Evolutionary conservation across 1,140 invertebrate species (phyloP).

Genomic region (Micrasema minimum): DNA sequence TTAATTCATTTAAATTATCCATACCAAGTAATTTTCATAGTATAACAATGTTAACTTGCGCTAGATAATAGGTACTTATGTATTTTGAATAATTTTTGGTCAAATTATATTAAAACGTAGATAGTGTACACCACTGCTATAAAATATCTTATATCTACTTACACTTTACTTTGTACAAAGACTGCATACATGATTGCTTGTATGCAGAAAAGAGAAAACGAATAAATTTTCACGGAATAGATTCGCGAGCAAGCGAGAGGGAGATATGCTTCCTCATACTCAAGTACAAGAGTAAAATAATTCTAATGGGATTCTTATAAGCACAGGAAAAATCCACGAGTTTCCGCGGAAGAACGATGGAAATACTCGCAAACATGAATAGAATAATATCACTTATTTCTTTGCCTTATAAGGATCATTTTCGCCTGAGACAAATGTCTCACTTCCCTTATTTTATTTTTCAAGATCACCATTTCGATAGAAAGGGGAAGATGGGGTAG

Average conservation of each 20-base stretch:
- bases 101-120: too few species aligned
- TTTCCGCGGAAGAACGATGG: slow-evolving; percentile 4
- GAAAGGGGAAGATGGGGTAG: slow-evolving; percentile 40
- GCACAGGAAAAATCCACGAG: slow-evolving; percentile 43
- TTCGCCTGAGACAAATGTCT: not conserved
- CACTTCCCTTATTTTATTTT: not conserved
- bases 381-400: slow-evolving; percentile 9
- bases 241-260: slow-evolving; percentile 30
- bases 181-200: slow-evolving; percentile 46
- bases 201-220: slow-evolving; percentile 28
- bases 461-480: slow-evolving; percentile 49
- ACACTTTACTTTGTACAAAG: slow-evolving; percentile 40
- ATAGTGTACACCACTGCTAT: too few species aligned
- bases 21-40: too few species aligned
- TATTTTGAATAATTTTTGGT: too few species aligned
- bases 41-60: too few species aligned
- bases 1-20: too few species aligned
- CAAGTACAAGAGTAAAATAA: slow-evolving; percentile 50
- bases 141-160: too few species aligned
- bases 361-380: not conserved
- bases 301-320: slow-evolving; percentile 54
- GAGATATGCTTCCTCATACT: slow-evolving; percentile 36
- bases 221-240: not conserved
- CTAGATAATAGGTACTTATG: too few species aligned
- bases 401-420: not conserved